Evolutionary conservation across 2,113 vertebrate genomes (phyloP).

Genomic region (Danionella cerebrum): DNA sequence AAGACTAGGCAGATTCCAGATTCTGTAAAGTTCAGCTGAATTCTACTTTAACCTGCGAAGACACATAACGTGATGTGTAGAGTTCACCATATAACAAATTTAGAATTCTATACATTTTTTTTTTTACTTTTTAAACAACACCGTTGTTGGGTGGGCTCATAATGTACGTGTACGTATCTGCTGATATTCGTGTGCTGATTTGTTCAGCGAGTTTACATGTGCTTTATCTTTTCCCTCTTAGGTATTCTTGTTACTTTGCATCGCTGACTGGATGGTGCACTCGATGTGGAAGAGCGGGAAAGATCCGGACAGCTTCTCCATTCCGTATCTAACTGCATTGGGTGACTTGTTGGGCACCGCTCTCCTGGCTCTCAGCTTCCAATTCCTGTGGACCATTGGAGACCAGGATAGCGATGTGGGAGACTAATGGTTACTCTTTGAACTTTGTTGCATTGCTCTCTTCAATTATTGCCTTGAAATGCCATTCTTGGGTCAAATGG

Average conservation of each 20-base stretch:
- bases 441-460: background rate
- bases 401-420: slow-evolving; percentile 92
- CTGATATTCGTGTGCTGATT: too few relatives aligned
- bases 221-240: slow-evolving; percentile 35
- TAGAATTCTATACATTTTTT: too few relatives aligned
- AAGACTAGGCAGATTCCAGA: too few relatives aligned
- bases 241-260: slow-evolving; percentile 84
- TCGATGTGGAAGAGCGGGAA: slow-evolving; percentile 93
- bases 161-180: too few relatives aligned
- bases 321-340: slow-evolving; percentile 90
- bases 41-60: too few relatives aligned
- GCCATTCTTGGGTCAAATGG: background rate
- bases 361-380: slow-evolving; percentile 85
- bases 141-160: too few relatives aligned
- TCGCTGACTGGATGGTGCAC: slow-evolving; percentile 95
- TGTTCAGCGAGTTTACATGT: background rate
- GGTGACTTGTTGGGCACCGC: slow-evolving; percentile 93
- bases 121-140: too few relatives aligned
- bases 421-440: slow-evolving; percentile 61
- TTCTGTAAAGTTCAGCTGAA: too few relatives aligned
- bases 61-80: too few relatives aligned
- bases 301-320: slow-evolving; percentile 94
- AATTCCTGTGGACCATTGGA: slow-evolving; percentile 92
- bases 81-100: too few relatives aligned
- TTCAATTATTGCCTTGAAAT: background rate